phyloP scores from a whole-genome alignment of 2,113 vertebrate species.

The Anser brachyrhynchus region DNA sequence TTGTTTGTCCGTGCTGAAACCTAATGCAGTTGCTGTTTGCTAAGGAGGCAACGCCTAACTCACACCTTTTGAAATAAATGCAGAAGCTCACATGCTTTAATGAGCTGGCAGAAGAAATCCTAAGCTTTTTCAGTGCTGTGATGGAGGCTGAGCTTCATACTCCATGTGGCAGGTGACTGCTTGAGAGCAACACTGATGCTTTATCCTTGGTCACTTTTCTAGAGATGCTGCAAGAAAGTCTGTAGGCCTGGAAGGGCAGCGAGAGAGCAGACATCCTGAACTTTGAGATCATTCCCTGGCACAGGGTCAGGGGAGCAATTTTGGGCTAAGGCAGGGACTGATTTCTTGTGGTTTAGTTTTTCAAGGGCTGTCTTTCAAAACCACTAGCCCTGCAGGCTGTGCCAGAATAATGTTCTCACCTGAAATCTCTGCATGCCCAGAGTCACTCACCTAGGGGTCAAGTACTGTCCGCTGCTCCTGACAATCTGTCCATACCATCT shows the following conservation, averaged over 20 bases:
- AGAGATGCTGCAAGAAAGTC: not conserved
- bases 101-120: not conserved
- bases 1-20: not conserved
- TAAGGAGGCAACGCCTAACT: not conserved
- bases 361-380: not conserved
- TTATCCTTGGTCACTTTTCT: not conserved
- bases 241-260: not conserved
- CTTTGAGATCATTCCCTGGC: not conserved
- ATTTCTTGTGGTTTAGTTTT: not conserved
- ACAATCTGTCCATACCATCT: fast-evolving
- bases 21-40: not conserved
- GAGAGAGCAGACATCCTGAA: not conserved
- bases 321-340: not conserved
- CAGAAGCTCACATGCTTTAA: not conserved
- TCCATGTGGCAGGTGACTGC: not conserved
- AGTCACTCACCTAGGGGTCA: not conserved
- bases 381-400: not conserved
- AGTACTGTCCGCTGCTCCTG: not conserved
- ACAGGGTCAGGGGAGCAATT: slow-evolving; percentile 1
- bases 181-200: not conserved
- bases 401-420: not conserved
- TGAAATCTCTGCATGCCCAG: not conserved
- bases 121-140: not conserved
- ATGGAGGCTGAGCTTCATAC: not conserved
- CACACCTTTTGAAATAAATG: not conserved